Evolutionary conservation across 1,140 invertebrate genomes (phyloP).

Genomic region (Hydropsyche tenuis): DNA sequence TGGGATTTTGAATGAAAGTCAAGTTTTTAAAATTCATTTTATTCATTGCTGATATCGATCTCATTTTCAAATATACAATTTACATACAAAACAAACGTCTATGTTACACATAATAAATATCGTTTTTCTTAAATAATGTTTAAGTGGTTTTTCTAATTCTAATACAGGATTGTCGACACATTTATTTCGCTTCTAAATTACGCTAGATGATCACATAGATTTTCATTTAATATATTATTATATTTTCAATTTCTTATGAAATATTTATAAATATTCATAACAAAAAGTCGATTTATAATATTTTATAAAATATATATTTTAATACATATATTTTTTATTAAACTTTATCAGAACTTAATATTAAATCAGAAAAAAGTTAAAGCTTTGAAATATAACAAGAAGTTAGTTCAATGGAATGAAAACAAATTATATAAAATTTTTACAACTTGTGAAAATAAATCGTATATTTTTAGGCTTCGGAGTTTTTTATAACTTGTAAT

Average conservation of each 20-base stretch:
- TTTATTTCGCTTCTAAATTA: constrained; percentile 20
- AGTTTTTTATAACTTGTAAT: too few relatives aligned
- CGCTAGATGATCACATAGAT: neutral
- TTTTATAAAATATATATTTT: too few relatives aligned
- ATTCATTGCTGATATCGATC: neutral
- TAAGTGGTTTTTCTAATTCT: neutral
- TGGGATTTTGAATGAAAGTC: constrained; percentile 1
- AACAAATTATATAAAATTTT: too few relatives aligned
- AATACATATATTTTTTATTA: too few relatives aligned
- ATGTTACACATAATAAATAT: constrained; percentile 15
- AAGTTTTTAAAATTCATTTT: neutral
- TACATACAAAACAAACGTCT: constrained; percentile 21
- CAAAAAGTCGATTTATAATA: too few relatives aligned
- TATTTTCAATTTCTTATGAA: neutral
- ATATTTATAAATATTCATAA: too few relatives aligned
- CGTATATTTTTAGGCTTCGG: too few relatives aligned
- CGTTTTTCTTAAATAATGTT: constrained; percentile 10
- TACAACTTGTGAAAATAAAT: too few relatives aligned
- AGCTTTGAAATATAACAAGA: too few relatives aligned
- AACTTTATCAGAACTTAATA: too few relatives aligned
- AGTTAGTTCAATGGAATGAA: too few relatives aligned
- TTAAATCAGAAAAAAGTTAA: too few relatives aligned
- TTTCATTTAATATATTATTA: neutral
- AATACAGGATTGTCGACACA: constrained; percentile 18
- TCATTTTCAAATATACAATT: constrained; percentile 9